A percentile compares a stretch with the other conserved stretches of the same genome.
phyloP scores from a whole-genome alignment of 2,113 vertebrate genomes.

The Lipophrys pholis region DNA sequence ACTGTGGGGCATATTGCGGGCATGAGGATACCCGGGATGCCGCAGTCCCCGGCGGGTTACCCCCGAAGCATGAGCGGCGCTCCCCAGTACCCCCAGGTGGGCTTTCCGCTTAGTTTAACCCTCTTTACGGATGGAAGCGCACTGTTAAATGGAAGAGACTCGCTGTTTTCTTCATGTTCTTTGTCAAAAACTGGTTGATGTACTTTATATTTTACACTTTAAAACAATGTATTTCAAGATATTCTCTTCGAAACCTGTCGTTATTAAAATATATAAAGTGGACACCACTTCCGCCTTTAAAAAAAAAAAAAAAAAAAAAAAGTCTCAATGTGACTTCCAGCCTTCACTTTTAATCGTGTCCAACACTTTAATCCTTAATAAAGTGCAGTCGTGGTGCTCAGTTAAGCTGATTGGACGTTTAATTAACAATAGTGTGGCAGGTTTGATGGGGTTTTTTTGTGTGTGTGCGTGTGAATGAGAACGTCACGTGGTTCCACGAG shows the following conservation, averaged over 20 bases:
- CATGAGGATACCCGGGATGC: slow-evolving; percentile 79
- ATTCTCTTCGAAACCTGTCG: not conserved
- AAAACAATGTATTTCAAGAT: no score
- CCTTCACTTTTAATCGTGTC: not conserved
- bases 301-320: slow-evolving; percentile 6
- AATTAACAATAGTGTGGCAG: not conserved
- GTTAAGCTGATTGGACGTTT: not conserved
- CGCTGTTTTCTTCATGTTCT: no score
- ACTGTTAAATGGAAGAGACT: not conserved
- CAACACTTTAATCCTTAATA: not conserved
- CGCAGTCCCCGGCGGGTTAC: slow-evolving; percentile 72
- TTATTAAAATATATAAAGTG: slow-evolving; percentile 4
- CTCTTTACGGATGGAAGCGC: not conserved
- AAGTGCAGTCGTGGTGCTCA: not conserved
- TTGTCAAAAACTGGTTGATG: no score
- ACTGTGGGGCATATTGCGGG: slow-evolving; percentile 68
- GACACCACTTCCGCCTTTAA: slow-evolving; percentile 75
- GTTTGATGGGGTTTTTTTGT: not conserved
- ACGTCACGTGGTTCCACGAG: slow-evolving; percentile 46
- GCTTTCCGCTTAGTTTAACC: not conserved
- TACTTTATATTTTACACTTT: no score
- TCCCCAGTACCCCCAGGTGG: slow-evolving; percentile 80
- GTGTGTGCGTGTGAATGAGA: slow-evolving; percentile 6
- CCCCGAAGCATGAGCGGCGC: slow-evolving; percentile 72
- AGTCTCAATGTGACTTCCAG: not conserved